Conservation (phyloP, 2,888 invertebrate species). For the Tetrapedia diversipes region DNA sequence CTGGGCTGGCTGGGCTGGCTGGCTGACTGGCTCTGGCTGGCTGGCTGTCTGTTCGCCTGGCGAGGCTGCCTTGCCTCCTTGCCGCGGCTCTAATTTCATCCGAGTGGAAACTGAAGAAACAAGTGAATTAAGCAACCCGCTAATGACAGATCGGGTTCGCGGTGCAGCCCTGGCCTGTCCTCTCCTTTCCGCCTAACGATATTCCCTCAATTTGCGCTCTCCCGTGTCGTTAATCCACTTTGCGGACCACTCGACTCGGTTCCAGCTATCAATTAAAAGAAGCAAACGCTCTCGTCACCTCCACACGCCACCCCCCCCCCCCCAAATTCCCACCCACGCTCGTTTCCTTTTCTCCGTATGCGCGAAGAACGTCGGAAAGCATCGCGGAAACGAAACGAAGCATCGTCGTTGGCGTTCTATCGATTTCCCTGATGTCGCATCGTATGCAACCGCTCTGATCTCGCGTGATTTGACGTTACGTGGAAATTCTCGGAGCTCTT, state of each 20-base stretch:
- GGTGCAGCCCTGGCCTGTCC: conserved; percentile 50
- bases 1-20: conserved; percentile 56
- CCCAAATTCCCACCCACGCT: too few relatives aligned
- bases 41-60: conserved; percentile 20
- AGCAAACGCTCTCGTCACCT: not conserved
- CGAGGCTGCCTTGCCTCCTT: conserved; percentile 35
- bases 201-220: conserved; percentile 65
- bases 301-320: not conserved
- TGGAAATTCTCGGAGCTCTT: not conserved
- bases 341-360: not conserved
- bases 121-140: conserved; percentile 81
- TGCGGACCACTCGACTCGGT: conserved; percentile 39
- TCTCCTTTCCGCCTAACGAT: conserved; percentile 53
- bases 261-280: conserved; percentile 46
- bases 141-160: conserved; percentile 80
- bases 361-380: not conserved
- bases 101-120: conserved; percentile 82
- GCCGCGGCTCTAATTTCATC: conserved; percentile 77
- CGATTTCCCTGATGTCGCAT: not conserved
- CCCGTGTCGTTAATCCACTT: conserved; percentile 63
- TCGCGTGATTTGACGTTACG: not conserved
- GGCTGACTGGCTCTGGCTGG: conserved; percentile 39
- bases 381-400: not conserved
- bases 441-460: not conserved
- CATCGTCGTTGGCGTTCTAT: not conserved